phyloP scores from a whole-genome alignment of 2,113 vertebrate species.

The Notarius quadriscutis region DNA sequence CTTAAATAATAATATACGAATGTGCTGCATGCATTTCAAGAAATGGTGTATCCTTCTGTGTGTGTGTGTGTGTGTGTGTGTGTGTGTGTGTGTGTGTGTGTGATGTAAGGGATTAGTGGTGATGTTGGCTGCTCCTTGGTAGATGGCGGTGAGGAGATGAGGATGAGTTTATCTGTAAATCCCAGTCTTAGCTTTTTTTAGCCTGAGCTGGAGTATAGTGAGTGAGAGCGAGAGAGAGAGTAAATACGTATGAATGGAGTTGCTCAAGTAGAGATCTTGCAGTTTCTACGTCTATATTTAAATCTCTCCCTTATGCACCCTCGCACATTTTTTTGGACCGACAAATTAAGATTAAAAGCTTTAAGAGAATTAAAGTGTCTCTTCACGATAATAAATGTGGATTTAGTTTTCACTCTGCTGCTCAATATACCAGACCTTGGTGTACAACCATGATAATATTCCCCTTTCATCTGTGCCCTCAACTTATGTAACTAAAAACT shows the following conservation, averaged over 20 bases:
- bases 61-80: constrained; percentile 25
- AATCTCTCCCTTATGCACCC: constrained; percentile 2
- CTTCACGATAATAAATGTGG: neutral
- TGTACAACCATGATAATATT: neutral
- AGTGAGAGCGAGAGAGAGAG: neutral
- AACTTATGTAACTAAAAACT: neutral
- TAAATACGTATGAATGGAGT: neutral
- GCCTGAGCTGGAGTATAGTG: constrained; percentile 69
- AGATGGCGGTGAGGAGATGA: constrained; percentile 73
- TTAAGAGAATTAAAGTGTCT: constrained; percentile 31
- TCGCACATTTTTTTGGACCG: constrained; percentile 33
- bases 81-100: constrained; percentile 48
- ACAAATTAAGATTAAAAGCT: constrained; percentile 42
- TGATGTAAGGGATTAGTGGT: constrained; percentile 67
- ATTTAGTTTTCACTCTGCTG: neutral
- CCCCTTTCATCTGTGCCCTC: neutral
- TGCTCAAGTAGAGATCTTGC: constrained; percentile 28
- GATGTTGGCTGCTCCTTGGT: constrained; percentile 69
- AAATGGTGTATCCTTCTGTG: neutral
- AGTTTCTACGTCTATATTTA: constrained; percentile 9
- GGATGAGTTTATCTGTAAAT: constrained; percentile 78
- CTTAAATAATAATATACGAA: neutral
- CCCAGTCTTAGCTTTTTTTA: constrained; percentile 77
- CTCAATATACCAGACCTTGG: neutral
- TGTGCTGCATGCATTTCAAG: neutral